Evolutionary conservation across 2,797 vertebrate species (phyloP), one percentile per base, ranked within the genome.

Genomic region (Scolopax bukidnonensis): DNA sequence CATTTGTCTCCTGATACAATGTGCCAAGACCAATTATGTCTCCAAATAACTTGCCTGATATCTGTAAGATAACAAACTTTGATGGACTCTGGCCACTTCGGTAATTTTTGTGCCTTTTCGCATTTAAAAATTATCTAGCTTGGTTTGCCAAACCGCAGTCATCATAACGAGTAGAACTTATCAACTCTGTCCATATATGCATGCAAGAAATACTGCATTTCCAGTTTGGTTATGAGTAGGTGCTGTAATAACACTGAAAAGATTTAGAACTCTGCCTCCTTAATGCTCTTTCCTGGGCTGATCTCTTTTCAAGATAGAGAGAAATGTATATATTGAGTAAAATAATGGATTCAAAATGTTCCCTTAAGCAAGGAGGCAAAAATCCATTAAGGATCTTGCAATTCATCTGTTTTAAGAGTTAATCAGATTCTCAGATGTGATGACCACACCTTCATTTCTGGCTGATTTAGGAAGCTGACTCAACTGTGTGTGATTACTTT

Each of bases 141-240:
- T 78, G 4, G 4, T 74, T 89, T 84, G 32, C 51, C 33, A 81
- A 70, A 16, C 9, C 12, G 14, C 23, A 57, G 28, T 41, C 47
- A 43, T 59, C 64, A 33, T 3, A 82, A 25, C 9, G 38, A 65
- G 15, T 20, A 82, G 57, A 76, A 61, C 3, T 67, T 70, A 74
- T 1, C 54, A 61, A 33, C 32, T 43, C 25, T 59, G 30, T 33
- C 63, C 30, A 11, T 38, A 33, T 16, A 53, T 0, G 1, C 12
- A 13, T 36, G 27, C 47, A 90, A 63, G 23, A 90, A 93, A 70
- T 74, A 63, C 18, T 70, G 20, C 36, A 69, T 16, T 73, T 91
- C 79, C 78, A 82, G 12, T 10, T 84, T 84, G 28, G 32, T 50
- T 87, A 9, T 33, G 17, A 78, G 25, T 8, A 63, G n/a, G 40